A percentile compares a stretch with the other conserved stretches of the same genome.
phyloP scores from a whole-genome alignment of 2,888 invertebrate species.

The Drosophila atroscutellata region DNA sequence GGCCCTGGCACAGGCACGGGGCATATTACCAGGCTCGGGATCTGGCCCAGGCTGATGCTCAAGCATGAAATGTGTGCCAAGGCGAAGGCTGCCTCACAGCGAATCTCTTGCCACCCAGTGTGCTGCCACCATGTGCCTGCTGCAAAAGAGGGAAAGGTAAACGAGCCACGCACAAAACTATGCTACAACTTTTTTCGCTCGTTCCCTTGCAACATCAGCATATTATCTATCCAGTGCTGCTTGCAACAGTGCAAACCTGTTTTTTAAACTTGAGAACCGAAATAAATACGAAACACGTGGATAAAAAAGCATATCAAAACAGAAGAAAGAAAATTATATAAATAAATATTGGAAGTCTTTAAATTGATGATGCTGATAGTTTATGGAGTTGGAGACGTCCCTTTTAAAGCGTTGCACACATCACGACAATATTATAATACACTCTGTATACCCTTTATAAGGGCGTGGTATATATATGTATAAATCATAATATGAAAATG shows the following conservation, averaged over 20 bases:
- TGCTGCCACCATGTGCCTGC: slow-evolving; percentile 6
- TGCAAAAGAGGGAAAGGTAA: slow-evolving; percentile 54
- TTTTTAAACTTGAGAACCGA: background rate
- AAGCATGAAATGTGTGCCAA: slow-evolving; percentile 75
- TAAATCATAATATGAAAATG: background rate
- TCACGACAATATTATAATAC: background rate
- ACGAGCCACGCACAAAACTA: slow-evolving; percentile 52
- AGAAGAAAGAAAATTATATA: background rate
- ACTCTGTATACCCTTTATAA: background rate
- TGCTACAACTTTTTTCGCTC: slow-evolving; percentile 37
- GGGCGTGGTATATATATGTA: background rate
- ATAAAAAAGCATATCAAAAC: background rate
- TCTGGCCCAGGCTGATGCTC: background rate
- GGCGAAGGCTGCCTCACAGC: slow-evolving; percentile 72
- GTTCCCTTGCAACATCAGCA: background rate
- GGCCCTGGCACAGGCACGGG: background rate
- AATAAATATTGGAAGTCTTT: background rate
- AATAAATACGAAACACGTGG: background rate
- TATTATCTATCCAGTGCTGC: background rate
- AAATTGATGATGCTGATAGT: background rate
- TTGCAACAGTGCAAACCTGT: background rate
- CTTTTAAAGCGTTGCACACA: background rate
- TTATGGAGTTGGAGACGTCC: background rate
- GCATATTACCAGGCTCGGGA: background rate
- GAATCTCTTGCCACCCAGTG: slow-evolving; percentile 19